Conservation (phyloP, 1,140 invertebrate genomes). For the Lucilia sericata region DNA sequence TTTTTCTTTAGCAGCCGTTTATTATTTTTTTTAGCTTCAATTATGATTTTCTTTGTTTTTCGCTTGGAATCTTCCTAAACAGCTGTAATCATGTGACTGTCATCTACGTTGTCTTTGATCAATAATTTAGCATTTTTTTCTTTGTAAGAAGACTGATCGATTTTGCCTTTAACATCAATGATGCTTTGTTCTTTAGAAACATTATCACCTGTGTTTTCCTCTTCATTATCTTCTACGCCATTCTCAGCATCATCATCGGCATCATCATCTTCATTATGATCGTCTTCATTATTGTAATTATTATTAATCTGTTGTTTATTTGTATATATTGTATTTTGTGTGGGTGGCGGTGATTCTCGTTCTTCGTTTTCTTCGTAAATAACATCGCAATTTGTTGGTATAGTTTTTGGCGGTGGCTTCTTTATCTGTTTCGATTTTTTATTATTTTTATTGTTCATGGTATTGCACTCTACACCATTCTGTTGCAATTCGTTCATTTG, state of each 20-base stretch:
- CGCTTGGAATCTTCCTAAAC: conserved; percentile 51
- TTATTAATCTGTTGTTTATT: background rate
- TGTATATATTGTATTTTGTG: conserved; percentile 45
- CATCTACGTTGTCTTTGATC: conserved; percentile 58
- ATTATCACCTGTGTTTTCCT: conserved; percentile 42
- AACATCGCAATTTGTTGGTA: conserved; percentile 66
- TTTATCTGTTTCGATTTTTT: conserved; percentile 49
- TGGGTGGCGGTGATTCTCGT: conserved; percentile 56
- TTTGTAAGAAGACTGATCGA: conserved; percentile 57
- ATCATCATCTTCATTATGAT: background rate
- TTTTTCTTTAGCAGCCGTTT: too few relatives aligned
- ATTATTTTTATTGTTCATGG: conserved; percentile 49
- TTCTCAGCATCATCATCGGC: conserved; percentile 38
- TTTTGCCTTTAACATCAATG: conserved; percentile 48
- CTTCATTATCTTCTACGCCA: conserved; percentile 45
- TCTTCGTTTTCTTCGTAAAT: conserved; percentile 67
- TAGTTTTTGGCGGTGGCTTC: conserved; percentile 64
- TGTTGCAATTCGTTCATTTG: conserved; percentile 59
- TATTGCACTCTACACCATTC: conserved; percentile 7
- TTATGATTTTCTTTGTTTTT: too few relatives aligned
- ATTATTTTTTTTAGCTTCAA: too few relatives aligned
- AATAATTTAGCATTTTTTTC: conserved; percentile 58
- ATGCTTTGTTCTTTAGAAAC: conserved; percentile 46
- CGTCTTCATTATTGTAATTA: conserved; percentile 20
- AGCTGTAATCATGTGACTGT: conserved; percentile 62